Percentiles rank a stretch among this genome's conserved stretches.
Conservation (phyloP, 2,113 vertebrate species). For the Climacteris rufus region DNA sequence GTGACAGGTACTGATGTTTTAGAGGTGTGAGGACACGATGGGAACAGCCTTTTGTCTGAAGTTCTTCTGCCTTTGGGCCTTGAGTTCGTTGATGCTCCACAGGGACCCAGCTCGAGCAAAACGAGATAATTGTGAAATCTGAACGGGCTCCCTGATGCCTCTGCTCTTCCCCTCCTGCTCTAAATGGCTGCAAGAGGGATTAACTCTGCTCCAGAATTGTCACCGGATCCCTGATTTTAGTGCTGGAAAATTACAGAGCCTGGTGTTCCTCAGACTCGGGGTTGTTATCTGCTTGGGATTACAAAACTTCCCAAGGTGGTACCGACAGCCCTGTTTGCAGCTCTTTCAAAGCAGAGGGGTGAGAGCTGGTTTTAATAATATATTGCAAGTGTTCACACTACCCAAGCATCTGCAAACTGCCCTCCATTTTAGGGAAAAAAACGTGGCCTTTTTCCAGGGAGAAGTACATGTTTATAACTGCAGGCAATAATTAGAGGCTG, state of each 20-base stretch:
- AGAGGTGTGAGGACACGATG: not conserved
- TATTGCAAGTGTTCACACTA: not conserved
- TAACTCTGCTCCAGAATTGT: not conserved
- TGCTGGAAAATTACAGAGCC: not conserved
- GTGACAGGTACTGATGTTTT: not conserved
- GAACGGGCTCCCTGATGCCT: not conserved
- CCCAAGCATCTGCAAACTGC: not conserved
- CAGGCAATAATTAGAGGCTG: conserved; percentile 46
- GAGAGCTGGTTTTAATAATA: not conserved
- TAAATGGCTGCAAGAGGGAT: not conserved
- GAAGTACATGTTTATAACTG: conserved; percentile 7
- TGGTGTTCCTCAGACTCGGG: not conserved
- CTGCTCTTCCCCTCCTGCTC: not conserved
- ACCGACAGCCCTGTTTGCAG: not conserved
- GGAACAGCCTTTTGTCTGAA: conserved; percentile 7
- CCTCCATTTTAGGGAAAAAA: not conserved
- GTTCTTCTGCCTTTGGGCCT: not conserved
- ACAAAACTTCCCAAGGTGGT: not conserved
- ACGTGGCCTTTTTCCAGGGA: not conserved
- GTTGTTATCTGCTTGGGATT: not conserved
- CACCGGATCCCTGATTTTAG: not conserved
- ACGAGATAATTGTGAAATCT: not conserved
- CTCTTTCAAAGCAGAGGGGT: not conserved
- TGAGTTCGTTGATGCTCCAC: not conserved
- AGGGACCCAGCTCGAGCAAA: not conserved